These are phyloP conservation scores for Donacobius atricapilla DNA, from an alignment of 2,113 vertebrate genomes.

Conservation along the genomic window DNA sequence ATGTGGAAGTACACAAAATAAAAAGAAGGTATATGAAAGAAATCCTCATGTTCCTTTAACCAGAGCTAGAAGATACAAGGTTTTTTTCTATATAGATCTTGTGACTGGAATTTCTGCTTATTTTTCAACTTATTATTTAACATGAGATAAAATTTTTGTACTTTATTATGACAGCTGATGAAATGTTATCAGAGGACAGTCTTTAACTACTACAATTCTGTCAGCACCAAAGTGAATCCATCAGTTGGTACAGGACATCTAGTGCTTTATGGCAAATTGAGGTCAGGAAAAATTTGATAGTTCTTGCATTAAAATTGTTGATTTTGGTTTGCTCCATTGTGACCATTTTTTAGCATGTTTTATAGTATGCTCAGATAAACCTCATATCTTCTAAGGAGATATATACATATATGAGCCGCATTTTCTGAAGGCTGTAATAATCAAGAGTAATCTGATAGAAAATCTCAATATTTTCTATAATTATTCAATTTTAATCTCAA, in stretches of 20 bases:
- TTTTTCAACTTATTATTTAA: neutral
- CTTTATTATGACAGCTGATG: neutral
- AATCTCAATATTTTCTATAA: neutral
- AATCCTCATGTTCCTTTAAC: neutral
- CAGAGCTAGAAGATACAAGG: neutral
- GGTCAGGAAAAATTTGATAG: neutral
- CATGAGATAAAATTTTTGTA: neutral
- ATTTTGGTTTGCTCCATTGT: neutral
- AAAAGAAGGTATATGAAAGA: neutral
- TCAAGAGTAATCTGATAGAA: neutral
- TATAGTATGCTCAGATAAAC: neutral
- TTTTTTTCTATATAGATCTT: neutral
- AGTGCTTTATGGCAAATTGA: neutral
- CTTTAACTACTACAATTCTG: neutral
- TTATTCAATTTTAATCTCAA: constrained; percentile 29
- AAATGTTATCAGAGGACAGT: neutral
- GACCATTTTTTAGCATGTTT: neutral
- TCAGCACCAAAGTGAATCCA: neutral
- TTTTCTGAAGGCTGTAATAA: neutral
- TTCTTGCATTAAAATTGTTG: neutral
- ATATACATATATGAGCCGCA: neutral
- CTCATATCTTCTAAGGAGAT: neutral
- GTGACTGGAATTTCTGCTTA: neutral
- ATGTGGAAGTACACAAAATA: neutral
- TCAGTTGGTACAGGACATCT: neutral